These are phyloP conservation scores for Zosterops japonicus DNA, from an alignment of 2,113 vertebrate genomes.

Conservation along the genomic window DNA sequence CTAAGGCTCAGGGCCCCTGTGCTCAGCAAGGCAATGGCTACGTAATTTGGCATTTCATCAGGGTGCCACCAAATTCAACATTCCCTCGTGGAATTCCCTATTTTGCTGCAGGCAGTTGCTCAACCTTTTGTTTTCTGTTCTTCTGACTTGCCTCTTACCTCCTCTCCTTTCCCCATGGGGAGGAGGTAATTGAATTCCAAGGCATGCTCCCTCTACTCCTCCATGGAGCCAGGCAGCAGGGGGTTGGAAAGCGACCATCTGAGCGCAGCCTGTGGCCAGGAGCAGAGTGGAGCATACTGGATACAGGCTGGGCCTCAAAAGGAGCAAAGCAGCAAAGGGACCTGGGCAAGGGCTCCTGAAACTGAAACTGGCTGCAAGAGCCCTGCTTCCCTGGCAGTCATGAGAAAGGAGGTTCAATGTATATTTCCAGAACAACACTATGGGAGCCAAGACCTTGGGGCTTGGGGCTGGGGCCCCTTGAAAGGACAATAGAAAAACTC, in stretches of 20 bases:
- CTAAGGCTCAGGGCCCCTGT: not conserved
- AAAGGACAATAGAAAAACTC: not conserved
- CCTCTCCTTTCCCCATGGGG: not conserved
- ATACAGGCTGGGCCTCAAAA: not conserved
- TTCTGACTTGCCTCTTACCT: constrained; percentile 25
- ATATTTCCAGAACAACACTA: not conserved
- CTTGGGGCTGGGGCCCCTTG: not conserved
- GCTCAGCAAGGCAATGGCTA: not conserved
- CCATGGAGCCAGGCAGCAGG: not conserved
- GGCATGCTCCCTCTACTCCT: not conserved
- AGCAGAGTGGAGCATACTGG: not conserved
- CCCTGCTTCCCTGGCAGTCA: not conserved
- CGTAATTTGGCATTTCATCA: not conserved
- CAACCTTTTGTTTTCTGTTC: constrained; percentile 54
- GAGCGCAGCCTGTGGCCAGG: not conserved
- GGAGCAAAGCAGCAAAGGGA: not conserved
- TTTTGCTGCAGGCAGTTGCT: constrained; percentile 22
- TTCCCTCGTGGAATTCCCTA: constrained; percentile 34
- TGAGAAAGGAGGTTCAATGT: not conserved
- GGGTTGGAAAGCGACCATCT: not conserved
- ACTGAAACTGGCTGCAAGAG: not conserved
- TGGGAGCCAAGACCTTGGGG: not conserved
- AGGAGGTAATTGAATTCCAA: constrained; percentile 45
- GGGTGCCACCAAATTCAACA: constrained; percentile 52
- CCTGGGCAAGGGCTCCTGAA: not conserved